Base-by-base conservation (phyloP, 2,113 vertebrate genomes). In the Anser cygnoides region DNA sequence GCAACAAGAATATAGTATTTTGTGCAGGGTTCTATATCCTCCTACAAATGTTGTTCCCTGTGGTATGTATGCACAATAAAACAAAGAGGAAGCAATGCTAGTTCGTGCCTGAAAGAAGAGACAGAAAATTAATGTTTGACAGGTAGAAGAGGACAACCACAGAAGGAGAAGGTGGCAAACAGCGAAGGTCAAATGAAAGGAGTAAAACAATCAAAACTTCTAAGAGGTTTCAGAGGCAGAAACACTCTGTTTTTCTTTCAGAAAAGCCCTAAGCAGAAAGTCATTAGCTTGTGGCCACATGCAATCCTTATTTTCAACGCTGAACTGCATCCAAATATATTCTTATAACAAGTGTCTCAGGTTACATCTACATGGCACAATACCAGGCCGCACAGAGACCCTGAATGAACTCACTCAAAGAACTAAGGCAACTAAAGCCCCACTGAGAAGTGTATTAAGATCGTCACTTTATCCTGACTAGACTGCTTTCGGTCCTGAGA, bases 381-480 rank as follows among this genome's bases (percentile, higher is more conserved):
- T 35, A 65, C 63, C 52, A 87, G 83, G 57, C 15, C 70, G 68
- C 77, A 77, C 12, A 68, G 76, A 78, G 91, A 92, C 87, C 92
- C 54, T 70, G 49, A 89, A 91, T 82, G 89, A 96, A 95, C 89
- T 79, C 10, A 0, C 39, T 87, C 33, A 10, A 65, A 68, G 37
- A 78, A 49, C 57, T 92, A 76, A 94, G 87, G 57, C 46, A 85
- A 68, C 71, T 90, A 93, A 93, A 92, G 44, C 39, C 57, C 70
- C 84, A 66, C 73, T 93, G 39, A 87, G 89, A 84, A 93, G 77
- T 55, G 33, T 78, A 93, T 95, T 93, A 89, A 87, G 70, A 91
- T 11, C 21, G 3, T 43, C 20, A 17, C 77, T 92, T 95, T 79
- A 95, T 91, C 93, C 89, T 78, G 84, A 84, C 59, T 90, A 88